Evolutionary conservation across 1,140 invertebrate genomes (phyloP).

Genomic region (Chelonus insularis): DNA sequence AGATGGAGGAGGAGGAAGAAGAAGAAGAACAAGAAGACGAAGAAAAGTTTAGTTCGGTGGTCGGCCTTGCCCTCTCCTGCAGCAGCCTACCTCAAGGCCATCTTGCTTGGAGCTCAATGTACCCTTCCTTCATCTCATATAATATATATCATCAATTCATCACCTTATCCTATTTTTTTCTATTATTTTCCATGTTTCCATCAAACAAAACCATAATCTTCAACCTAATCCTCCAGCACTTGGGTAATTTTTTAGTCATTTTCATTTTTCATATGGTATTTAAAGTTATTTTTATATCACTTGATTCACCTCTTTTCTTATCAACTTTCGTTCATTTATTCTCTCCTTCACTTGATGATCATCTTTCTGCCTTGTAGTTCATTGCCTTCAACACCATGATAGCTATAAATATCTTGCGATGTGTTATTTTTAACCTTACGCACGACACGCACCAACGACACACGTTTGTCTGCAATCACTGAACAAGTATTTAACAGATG

Average conservation of each 20-base stretch:
- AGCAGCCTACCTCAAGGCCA: slow-evolving; percentile 56
- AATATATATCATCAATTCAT: background rate
- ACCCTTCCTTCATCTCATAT: slow-evolving; percentile 38
- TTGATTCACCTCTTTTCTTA: background rate
- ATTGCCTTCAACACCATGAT: slow-evolving; percentile 25
- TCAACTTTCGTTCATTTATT: background rate
- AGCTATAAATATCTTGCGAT: slow-evolving; percentile 53
- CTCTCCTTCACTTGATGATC: slow-evolving; percentile 3
- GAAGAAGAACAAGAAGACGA: slow-evolving; percentile 18
- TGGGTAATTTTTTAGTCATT: background rate
- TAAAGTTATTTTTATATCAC: background rate
- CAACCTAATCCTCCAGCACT: background rate
- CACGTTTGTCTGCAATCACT: slow-evolving; percentile 12
- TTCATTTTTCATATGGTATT: background rate
- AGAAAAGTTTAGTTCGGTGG: slow-evolving; percentile 50
- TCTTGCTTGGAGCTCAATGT: slow-evolving; percentile 54
- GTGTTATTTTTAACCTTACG: slow-evolving; percentile 55
- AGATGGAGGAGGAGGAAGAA: background rate
- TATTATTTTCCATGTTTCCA: background rate
- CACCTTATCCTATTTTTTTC: slow-evolving; percentile 1
- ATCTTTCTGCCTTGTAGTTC: slow-evolving; percentile 17
- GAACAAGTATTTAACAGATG: background rate
- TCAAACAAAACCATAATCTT: slow-evolving; percentile 4
- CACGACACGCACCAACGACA: slow-evolving; percentile 29
- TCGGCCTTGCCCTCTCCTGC: slow-evolving; percentile 58